Conservation (phyloP, 37 sponge, comb jelly and placozoan species). For the Bolinopsis microptera region DNA sequence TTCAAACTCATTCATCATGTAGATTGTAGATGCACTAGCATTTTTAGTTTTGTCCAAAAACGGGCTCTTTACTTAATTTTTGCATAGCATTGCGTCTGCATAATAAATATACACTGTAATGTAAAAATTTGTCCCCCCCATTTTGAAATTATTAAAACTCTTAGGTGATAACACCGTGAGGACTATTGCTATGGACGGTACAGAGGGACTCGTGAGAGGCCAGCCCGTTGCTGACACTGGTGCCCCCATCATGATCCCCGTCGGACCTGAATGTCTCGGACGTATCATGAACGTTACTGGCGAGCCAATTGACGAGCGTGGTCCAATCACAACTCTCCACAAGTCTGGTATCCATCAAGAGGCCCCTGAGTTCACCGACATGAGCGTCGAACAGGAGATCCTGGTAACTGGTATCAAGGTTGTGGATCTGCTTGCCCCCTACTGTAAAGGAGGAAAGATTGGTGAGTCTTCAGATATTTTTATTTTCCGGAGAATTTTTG, state of each 20-base stretch:
- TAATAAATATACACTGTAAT: background rate
- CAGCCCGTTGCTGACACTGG: conserved; percentile 80
- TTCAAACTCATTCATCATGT: no score
- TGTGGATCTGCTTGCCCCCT: conserved; percentile 96
- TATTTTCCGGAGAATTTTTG: background rate
- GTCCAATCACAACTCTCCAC: conserved; percentile 78
- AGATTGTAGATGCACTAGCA: no score
- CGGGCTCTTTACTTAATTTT: no score
- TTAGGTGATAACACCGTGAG: conserved; percentile 95
- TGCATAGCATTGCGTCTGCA: no score
- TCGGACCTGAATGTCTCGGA: conserved; percentile 96
- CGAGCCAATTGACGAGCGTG: conserved; percentile 98
- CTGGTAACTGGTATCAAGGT: conserved; percentile 99
- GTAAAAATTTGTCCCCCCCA: background rate
- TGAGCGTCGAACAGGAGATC: conserved; percentile 97
- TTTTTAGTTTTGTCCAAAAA: no score
- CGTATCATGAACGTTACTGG: conserved; percentile 99
- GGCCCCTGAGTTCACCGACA: conserved; percentile 98
- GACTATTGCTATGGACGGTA: conserved; percentile 99
- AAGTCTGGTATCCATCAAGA: conserved; percentile 84
- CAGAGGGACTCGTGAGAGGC: conserved; percentile 95
- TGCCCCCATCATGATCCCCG: conserved; percentile 90
- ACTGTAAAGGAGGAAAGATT: conserved; percentile 98
- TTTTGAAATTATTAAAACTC: background rate
- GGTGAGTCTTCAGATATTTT: conserved; percentile 70